Conservation (phyloP, 2,888 invertebrate species). For the Diaperis boleti region DNA sequence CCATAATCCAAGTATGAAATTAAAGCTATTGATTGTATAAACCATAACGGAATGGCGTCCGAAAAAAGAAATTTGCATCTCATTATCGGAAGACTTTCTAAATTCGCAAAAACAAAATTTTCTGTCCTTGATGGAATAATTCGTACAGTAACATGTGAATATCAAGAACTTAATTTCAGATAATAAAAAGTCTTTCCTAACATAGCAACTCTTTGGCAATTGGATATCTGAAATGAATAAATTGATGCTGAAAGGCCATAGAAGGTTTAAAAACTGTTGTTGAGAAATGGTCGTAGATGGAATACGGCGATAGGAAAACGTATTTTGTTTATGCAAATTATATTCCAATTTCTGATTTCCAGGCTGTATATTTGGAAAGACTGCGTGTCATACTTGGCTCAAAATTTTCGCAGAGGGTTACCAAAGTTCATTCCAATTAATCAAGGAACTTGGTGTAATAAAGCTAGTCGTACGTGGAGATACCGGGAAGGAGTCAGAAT, state of each 20-base stretch:
- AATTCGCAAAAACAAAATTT: conserved; percentile 1
- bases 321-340: conserved; percentile 23
- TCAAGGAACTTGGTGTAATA: conserved; percentile 29
- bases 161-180: conserved; percentile 6
- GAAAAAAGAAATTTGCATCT: conserved; percentile 4
- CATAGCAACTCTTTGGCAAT: conserved; percentile 26
- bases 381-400: conserved; percentile 15
- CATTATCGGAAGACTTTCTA: conserved; percentile 1
- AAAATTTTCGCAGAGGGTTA: conserved; percentile 29
- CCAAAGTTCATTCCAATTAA: conserved; percentile 35
- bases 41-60: background rate
- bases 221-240: conserved; percentile 23
- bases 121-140: background rate
- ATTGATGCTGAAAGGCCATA: conserved; percentile 30
- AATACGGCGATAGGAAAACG: conserved; percentile 17
- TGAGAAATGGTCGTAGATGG: conserved; percentile 23
- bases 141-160: conserved; percentile 2
- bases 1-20: conserved; percentile 21
- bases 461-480: conserved; percentile 37
- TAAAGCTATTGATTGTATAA: background rate
- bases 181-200: conserved; percentile 22
- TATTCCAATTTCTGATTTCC: conserved; percentile 15
- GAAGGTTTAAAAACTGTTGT: conserved; percentile 23
- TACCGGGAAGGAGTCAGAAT: conserved; percentile 46
- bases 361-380: conserved; percentile 1